phyloP scores from a whole-genome alignment of 2,797 vertebrate genomes.

The Mormyrus hasselquistii region DNA sequence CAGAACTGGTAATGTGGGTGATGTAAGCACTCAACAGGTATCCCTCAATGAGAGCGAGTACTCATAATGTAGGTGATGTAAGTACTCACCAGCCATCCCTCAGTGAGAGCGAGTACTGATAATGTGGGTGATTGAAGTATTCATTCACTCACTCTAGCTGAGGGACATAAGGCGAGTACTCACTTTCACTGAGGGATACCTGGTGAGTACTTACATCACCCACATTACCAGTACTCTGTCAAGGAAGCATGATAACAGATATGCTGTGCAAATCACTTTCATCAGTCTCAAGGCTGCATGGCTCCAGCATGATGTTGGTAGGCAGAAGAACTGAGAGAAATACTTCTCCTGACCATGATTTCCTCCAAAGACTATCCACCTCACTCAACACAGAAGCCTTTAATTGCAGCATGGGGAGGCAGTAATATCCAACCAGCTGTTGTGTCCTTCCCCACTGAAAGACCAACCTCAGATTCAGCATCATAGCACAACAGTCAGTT shows the following conservation, averaged over 20 bases:
- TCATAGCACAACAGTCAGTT: neutral
- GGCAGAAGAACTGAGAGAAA: neutral
- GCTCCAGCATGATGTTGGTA: neutral
- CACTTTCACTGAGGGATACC: neutral
- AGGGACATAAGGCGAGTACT: neutral
- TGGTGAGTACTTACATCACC: neutral
- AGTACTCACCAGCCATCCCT: neutral
- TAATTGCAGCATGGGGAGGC: neutral
- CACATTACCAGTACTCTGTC: neutral
- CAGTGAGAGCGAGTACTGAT: neutral
- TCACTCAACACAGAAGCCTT: neutral
- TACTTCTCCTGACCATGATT: neutral
- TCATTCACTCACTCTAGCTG: neutral
- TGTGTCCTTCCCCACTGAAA: neutral
- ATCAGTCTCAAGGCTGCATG: neutral
- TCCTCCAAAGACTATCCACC: neutral
- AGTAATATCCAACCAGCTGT: neutral
- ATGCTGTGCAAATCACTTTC: neutral
- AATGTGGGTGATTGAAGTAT: too few relatives aligned
- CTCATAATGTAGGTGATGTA: neutral
- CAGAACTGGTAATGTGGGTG: neutral
- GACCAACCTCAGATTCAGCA: neutral
- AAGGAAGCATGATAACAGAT: neutral
- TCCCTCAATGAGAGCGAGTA: neutral
- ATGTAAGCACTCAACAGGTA: neutral